A percentile compares a stretch with the other conserved stretches of the same genome.
phyloP scores from a whole-genome alignment of 2,797 vertebrate species.

The Coccyzus lansbergi region DNA sequence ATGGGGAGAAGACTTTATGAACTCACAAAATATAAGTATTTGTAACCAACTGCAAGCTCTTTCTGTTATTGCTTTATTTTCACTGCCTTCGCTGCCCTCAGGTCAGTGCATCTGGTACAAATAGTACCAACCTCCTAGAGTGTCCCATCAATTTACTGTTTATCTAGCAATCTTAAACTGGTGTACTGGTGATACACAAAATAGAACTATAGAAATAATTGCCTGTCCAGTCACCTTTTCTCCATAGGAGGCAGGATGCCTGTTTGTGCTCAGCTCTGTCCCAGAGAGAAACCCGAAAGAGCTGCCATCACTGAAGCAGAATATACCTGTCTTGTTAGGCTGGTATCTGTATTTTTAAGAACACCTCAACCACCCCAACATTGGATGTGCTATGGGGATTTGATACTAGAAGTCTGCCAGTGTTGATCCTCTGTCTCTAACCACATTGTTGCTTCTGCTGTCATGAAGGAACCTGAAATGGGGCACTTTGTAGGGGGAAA shows the following conservation, averaged over 20 bases:
- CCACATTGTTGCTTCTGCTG: background rate
- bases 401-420: background rate
- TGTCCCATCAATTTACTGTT: background rate
- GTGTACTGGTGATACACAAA: background rate
- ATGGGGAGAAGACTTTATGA: background rate
- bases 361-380: background rate
- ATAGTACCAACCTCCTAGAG: background rate
- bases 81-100: background rate
- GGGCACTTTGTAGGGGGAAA: background rate
- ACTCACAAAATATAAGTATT: background rate
- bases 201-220: background rate
- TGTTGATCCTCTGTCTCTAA: background rate
- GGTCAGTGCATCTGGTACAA: background rate
- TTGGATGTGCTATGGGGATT: background rate
- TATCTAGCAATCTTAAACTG: background rate
- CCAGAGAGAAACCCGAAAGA: background rate
- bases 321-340: background rate
- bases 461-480: background rate
- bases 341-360: background rate
- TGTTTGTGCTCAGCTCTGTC: background rate
- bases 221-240: background rate
- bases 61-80: background rate
- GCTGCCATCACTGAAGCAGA: background rate
- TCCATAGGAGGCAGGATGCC: fast-evolving
- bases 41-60: background rate